Evolutionary conservation across 2,888 invertebrate species (phyloP).

Genomic region (Cecidostiba fungosa): DNA sequence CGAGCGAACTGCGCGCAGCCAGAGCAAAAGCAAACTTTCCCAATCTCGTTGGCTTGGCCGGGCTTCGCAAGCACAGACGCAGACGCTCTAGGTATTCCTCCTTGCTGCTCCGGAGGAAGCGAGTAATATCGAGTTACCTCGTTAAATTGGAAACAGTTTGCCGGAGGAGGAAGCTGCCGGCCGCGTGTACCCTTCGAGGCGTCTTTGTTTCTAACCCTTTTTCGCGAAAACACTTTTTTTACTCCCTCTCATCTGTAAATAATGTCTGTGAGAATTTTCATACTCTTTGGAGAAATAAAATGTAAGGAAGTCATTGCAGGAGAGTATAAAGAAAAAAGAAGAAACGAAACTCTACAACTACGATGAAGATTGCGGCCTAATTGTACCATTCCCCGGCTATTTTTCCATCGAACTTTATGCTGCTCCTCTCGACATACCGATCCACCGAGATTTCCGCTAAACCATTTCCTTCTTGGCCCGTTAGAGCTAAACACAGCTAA

Average conservation of each 20-base stretch:
- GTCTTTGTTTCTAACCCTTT: constrained; percentile 36
- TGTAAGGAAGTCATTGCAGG: not conserved
- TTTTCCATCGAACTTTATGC: constrained; percentile 5
- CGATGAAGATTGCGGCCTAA: not conserved
- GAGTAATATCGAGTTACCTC: constrained; percentile 76
- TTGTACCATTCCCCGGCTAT: constrained; percentile 9
- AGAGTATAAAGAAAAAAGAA: too few species aligned
- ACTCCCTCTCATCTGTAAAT: not conserved
- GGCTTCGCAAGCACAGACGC: constrained; percentile 55
- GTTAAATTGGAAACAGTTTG: constrained; percentile 75
- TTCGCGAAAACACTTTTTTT: not conserved
- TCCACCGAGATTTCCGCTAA: constrained; percentile 22
- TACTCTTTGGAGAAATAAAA: not conserved
- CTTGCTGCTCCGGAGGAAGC: constrained; percentile 60
- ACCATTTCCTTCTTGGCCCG: constrained; percentile 7
- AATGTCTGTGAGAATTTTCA: not conserved
- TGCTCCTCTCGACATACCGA: not conserved
- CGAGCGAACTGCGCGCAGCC: constrained; percentile 33
- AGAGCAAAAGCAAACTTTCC: constrained; percentile 70
- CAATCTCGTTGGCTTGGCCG: constrained; percentile 70
- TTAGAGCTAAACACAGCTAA: not conserved
- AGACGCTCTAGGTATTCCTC: constrained; percentile 19
- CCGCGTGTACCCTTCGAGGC: not conserved
- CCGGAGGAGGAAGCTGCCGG: constrained; percentile 45
- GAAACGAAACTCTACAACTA: not conserved